phyloP scores from a whole-genome alignment of 2,113 vertebrate genomes.

The Tenebrosternarchus preto region DNA sequence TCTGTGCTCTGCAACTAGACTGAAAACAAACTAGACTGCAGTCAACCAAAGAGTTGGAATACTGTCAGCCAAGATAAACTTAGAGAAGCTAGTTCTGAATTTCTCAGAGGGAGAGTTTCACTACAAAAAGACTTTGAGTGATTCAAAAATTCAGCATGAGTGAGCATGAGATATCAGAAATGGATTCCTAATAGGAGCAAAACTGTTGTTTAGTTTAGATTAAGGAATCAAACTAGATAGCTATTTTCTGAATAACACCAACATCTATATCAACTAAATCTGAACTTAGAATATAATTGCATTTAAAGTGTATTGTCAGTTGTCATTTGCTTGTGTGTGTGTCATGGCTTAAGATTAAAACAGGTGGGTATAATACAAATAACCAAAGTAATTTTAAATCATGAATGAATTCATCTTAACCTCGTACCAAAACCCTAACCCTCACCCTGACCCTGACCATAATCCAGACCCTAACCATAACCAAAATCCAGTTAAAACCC shows the following conservation, averaged over 20 bases:
- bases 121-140: background rate
- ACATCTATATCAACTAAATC: no score
- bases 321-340: no score
- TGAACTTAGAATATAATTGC: no score
- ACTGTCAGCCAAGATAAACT: slow-evolving; percentile 7
- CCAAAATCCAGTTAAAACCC: no score
- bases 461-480: no score
- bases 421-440: no score
- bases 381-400: no score
- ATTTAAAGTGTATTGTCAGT: no score
- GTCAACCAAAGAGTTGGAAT: background rate
- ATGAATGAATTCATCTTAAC: no score
- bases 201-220: background rate
- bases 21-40: slow-evolving; percentile 7
- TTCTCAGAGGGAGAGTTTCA: background rate
- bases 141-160: background rate
- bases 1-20: slow-evolving; percentile 27
- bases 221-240: background rate
- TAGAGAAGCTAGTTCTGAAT: background rate
- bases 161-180: background rate
- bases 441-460: no score
- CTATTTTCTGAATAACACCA: background rate
- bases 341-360: no score
- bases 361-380: no score
- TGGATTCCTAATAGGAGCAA: background rate